Evolutionary conservation across 2,113 vertebrate species (phyloP).

Genomic region (Polyodon spathula): DNA sequence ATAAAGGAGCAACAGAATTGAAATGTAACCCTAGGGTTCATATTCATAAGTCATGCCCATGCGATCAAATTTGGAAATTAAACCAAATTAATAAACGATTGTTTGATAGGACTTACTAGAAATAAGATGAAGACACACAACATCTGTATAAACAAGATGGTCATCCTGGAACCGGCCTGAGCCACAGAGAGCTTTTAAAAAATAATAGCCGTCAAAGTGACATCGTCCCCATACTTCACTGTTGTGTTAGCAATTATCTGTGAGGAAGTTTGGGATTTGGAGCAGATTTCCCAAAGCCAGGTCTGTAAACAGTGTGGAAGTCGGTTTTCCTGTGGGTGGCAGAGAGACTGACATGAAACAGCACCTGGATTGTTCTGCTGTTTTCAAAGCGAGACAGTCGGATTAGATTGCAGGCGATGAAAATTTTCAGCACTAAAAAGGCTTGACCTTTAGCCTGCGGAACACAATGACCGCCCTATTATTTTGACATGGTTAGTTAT

Average conservation of each 20-base stretch:
- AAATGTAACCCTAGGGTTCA: too few species aligned
- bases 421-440: constrained; percentile 8
- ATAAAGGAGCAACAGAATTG: too few species aligned
- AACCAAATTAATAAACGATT: too few species aligned
- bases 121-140: neutral
- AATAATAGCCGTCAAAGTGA: constrained; percentile 5
- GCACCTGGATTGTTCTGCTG: constrained; percentile 30
- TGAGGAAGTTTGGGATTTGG: constrained; percentile 51
- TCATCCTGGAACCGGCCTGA: neutral
- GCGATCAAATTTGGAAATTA: too few species aligned
- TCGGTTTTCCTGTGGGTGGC: constrained; percentile 44
- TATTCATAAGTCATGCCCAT: too few species aligned
- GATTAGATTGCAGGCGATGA: constrained; percentile 25
- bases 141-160: constrained; percentile 3
- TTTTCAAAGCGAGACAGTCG: constrained; percentile 17
- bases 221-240: constrained; percentile 21
- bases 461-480: too few species aligned
- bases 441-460: too few species aligned
- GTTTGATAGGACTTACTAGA: neutral
- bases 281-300: constrained; percentile 40
- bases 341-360: constrained; percentile 42
- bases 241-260: constrained; percentile 39
- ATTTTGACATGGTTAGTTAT: too few species aligned
- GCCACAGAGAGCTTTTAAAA: neutral
- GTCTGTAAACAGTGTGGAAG: constrained; percentile 43